Evolutionary conservation across 2,888 invertebrate genomes (phyloP).

Genomic region (Rhimphoctona megacephalus): DNA sequence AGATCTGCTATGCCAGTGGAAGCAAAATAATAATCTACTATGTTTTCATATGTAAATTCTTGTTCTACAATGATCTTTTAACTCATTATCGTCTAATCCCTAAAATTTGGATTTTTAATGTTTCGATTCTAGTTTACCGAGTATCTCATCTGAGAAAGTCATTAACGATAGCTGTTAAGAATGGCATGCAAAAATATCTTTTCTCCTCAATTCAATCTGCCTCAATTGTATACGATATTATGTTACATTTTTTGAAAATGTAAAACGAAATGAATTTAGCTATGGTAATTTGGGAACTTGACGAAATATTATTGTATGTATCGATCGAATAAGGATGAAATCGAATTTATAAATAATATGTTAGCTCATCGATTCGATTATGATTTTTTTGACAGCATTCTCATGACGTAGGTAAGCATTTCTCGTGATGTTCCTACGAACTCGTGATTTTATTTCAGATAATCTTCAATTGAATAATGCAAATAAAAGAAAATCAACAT

Average conservation of each 20-base stretch:
- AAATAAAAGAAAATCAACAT: not conserved
- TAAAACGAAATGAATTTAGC: not conserved
- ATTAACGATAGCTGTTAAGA: not conserved
- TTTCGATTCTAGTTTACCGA: not conserved
- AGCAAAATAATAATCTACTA: not conserved
- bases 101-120: not conserved
- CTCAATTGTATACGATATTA: not conserved
- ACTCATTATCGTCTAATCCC: not conserved
- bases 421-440: constrained; percentile 12
- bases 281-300: not conserved
- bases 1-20: not conserved
- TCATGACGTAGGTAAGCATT: not conserved
- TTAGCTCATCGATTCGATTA: not conserved
- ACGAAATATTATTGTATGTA: not conserved
- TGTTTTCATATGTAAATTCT: not conserved
- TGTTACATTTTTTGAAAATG: not conserved
- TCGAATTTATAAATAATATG: constrained; percentile 1
- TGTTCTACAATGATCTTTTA: not conserved
- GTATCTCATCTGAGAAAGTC: not conserved
- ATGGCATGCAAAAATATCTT: not conserved
- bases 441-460: not conserved
- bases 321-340: not conserved
- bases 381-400: not conserved
- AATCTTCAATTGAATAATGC: not conserved
- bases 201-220: not conserved